Conservation (phyloP, 2,797 vertebrate genomes). For the Crossoptilon crossoptilon region DNA sequence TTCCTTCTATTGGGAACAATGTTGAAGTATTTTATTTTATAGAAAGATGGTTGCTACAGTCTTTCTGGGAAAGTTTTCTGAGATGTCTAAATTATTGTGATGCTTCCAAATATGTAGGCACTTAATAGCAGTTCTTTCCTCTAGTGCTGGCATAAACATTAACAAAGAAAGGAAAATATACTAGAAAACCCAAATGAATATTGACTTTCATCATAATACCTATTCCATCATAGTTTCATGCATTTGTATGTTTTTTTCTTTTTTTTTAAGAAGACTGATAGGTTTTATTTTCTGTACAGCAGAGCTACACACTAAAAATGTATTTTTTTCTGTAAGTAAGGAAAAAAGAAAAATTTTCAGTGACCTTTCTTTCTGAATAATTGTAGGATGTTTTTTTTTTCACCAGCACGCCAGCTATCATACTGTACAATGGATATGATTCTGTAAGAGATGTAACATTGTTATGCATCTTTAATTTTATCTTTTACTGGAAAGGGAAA, state of each 20-base stretch:
- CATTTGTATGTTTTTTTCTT: neutral
- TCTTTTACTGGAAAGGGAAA: neutral
- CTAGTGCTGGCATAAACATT: neutral
- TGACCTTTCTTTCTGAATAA: neutral
- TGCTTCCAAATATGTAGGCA: neutral
- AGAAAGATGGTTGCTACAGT: neutral
- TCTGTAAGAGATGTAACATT: neutral
- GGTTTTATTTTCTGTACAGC: neutral
- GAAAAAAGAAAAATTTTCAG: neutral
- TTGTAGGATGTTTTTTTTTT: neutral
- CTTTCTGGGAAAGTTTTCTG: neutral
- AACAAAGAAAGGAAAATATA: neutral
- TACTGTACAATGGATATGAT: neutral
- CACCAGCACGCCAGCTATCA: neutral
- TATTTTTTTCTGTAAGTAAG: neutral
- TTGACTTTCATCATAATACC: neutral
- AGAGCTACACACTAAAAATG: neutral
- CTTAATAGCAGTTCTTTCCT: neutral
- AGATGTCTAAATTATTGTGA: neutral
- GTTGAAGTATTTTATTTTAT: neutral
- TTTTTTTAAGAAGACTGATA: neutral
- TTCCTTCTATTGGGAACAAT: neutral
- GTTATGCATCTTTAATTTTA: neutral
- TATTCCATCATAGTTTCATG: neutral
- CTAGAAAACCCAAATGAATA: neutral